Conservation (phyloP, 2,888 invertebrate species). For the Carpatolechia fugitivella region DNA sequence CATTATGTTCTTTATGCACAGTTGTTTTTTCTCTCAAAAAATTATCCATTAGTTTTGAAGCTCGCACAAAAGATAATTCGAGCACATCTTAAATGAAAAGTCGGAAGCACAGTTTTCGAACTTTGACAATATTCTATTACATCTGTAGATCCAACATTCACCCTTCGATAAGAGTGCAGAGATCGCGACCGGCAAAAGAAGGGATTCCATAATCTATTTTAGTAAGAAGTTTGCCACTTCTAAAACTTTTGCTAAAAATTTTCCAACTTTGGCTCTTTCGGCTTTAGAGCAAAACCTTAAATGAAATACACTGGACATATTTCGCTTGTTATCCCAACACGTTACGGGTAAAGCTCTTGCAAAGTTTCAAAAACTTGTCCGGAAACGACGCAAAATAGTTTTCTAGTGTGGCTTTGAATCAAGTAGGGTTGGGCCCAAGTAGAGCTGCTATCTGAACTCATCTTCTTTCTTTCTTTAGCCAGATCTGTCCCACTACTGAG, state of each 20-base stretch:
- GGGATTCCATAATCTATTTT: constrained; percentile 13
- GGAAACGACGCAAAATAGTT: constrained; percentile 17
- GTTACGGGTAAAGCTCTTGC: constrained; percentile 10
- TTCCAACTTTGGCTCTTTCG: background rate
- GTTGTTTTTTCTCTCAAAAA: background rate
- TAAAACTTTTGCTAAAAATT: constrained; percentile 8
- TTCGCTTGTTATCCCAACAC: constrained; percentile 6
- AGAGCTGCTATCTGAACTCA: too few relatives aligned
- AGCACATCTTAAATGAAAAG: constrained; percentile 11
- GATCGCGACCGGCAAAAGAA: constrained; percentile 11
- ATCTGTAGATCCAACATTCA: constrained; percentile 3
- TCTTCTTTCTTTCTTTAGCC: too few relatives aligned
- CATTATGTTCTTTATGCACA: background rate
- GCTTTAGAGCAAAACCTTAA: constrained; percentile 16
- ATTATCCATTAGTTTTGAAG: background rate
- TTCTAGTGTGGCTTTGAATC: constrained; percentile 14
- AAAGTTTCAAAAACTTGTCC: constrained; percentile 15
- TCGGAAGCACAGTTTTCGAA: constrained; percentile 1
- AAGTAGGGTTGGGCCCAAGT: background rate
- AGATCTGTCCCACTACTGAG: too few relatives aligned
- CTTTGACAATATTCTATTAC: constrained; percentile 13
- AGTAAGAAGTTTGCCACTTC: background rate
- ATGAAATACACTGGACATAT: constrained; percentile 20
- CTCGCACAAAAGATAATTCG: background rate
- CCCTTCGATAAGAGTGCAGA: constrained; percentile 8